Conservation (phyloP, 2,113 vertebrate species). For the Rhynchomys soricoides region DNA sequence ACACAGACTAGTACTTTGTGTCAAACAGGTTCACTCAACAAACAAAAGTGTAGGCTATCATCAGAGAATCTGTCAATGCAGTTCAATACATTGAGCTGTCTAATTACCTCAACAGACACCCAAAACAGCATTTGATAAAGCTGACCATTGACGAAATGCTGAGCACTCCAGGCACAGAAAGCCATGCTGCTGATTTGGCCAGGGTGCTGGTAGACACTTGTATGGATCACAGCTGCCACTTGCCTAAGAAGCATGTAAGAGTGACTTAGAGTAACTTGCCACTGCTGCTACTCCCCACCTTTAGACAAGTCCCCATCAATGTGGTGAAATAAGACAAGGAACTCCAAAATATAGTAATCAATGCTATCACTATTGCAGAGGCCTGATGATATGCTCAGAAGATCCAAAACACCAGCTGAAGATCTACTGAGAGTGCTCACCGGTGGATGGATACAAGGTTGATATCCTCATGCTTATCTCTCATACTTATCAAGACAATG, state of each 20-base stretch:
- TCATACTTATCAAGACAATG: not conserved
- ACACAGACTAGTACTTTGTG: not conserved
- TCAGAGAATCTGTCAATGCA: too few relatives aligned
- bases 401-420: not conserved
- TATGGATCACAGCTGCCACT: not conserved
- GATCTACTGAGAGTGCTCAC: not conserved
- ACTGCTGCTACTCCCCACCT: not conserved
- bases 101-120: not conserved
- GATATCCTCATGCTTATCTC: too few relatives aligned
- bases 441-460: not conserved
- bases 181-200: too few relatives aligned
- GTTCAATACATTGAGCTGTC: not conserved
- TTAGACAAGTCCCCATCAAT: not conserved
- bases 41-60: not conserved
- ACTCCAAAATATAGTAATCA: not conserved
- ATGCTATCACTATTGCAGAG: not conserved
- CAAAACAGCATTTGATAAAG: not conserved
- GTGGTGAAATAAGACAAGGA: not conserved
- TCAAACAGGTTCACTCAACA: not conserved
- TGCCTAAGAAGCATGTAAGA: fast-evolving
- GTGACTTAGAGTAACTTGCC: too few relatives aligned
- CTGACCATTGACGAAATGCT: not conserved
- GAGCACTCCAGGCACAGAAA: not conserved
- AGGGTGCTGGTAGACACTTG: not conserved
- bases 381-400: not conserved